A percentile compares a stretch with the other conserved stretches of the same genome.
Evolutionary conservation across 2,113 vertebrate genomes (phyloP).

Genomic region (Baryphthengus martii): DNA sequence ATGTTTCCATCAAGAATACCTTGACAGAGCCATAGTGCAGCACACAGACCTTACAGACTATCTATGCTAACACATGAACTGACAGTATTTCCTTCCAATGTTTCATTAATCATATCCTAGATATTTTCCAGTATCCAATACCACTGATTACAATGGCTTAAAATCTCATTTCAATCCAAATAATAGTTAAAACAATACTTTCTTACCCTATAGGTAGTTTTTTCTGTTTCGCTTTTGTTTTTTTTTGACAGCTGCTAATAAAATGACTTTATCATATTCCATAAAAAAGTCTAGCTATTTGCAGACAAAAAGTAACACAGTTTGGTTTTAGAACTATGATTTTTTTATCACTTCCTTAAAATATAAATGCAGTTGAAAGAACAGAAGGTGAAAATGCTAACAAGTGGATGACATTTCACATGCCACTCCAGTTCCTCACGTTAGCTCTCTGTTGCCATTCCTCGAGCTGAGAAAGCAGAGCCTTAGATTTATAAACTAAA

Average conservation of each 20-base stretch:
- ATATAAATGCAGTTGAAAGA: background rate
- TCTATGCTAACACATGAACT: conserved; percentile 15
- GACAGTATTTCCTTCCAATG: conserved; percentile 35
- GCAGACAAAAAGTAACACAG: background rate
- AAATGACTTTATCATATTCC: background rate
- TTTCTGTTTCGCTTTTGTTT: rapidly evolving
- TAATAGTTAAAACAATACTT: background rate
- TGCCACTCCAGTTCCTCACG: background rate
- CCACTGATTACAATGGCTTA: background rate
- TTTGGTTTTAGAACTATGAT: background rate
- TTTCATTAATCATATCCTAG: conserved; percentile 49
- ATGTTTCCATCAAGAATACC: conserved; percentile 24
- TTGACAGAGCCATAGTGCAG: background rate
- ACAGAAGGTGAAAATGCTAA: background rate
- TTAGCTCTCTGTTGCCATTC: background rate
- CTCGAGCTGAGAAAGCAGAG: background rate
- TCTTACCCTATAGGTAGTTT: background rate
- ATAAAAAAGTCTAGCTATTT: background rate
- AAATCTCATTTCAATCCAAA: background rate
- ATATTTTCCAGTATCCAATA: conserved; percentile 48
- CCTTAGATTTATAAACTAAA: background rate
- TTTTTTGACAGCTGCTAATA: background rate
- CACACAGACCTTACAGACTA: background rate
- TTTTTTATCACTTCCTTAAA: background rate
- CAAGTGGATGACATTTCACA: background rate